Evolutionary conservation across 2,113 vertebrate species (phyloP).

Genomic region (Thamnaconus septentrionalis): DNA sequence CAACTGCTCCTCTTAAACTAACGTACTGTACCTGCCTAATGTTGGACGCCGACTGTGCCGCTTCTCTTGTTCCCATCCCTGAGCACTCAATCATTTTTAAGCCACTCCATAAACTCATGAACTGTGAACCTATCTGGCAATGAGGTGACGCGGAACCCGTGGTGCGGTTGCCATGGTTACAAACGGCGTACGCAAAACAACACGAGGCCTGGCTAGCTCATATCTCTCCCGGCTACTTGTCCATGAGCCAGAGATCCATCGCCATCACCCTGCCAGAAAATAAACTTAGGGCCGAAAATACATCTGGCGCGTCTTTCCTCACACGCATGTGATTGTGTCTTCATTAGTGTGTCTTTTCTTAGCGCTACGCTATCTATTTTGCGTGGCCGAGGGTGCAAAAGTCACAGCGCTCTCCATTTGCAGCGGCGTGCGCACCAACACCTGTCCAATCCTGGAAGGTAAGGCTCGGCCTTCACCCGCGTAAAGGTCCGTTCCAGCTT

Average conservation of each 20-base stretch:
- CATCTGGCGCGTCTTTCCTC: constrained; percentile 47
- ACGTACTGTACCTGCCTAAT: no score
- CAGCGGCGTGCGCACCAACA: constrained; percentile 14
- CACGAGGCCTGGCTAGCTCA: constrained; percentile 54
- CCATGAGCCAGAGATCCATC: constrained; percentile 61
- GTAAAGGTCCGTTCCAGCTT: constrained; percentile 36
- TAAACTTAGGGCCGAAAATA: constrained; percentile 56
- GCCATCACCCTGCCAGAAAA: constrained; percentile 67
- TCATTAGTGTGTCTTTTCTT: constrained; percentile 57
- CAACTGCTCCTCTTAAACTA: no score
- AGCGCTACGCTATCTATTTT: constrained; percentile 39
- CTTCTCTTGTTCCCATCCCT: constrained; percentile 11
- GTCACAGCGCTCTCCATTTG: constrained; percentile 11
- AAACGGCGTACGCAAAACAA: constrained; percentile 68
- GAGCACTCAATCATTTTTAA: constrained; percentile 33
- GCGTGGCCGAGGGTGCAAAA: neutral
- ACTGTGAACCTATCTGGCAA: constrained; percentile 50
- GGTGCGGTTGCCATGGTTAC: constrained; percentile 75
- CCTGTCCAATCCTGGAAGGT: constrained; percentile 20
- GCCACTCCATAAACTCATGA: constrained; percentile 38
- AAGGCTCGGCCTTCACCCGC: constrained; percentile 33
- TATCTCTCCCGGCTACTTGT: constrained; percentile 63
- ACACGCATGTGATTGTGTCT: constrained; percentile 30
- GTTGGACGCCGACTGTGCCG: neutral
- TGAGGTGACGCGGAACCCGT: constrained; percentile 43